These are phyloP conservation scores for Triops cancriformis DNA, from an alignment of 1,140 invertebrate genomes.

Conservation along the genomic window DNA sequence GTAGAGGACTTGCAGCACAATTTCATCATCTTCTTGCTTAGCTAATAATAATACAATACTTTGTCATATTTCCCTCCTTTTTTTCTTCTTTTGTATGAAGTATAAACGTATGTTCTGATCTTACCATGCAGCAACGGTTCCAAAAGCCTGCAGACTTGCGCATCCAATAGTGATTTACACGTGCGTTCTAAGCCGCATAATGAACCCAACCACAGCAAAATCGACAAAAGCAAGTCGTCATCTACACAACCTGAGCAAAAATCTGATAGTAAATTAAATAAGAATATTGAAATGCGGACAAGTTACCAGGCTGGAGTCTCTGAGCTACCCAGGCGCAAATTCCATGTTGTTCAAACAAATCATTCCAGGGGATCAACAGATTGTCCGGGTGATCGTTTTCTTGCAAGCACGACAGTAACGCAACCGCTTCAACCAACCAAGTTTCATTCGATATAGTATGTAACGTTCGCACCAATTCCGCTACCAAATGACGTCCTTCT, in stretches of 20 bases:
- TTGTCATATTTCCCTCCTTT: no score
- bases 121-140: background rate
- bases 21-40: slow-evolving; percentile 95
- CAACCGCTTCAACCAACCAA: background rate
- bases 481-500: background rate
- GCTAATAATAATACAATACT: no score
- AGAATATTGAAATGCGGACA: background rate
- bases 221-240: background rate
- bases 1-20: slow-evolving; percentile 63
- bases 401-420: background rate
- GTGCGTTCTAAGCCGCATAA: background rate
- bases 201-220: background rate
- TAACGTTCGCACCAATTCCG: background rate
- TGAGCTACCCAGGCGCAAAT: background rate
- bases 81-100: no score
- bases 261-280: background rate
- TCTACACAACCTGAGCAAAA: background rate
- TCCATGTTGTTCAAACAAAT: background rate
- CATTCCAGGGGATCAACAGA: background rate
- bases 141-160: background rate
- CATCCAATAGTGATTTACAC: background rate
- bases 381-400: background rate
- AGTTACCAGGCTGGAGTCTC: slow-evolving; percentile 3
- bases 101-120: background rate
- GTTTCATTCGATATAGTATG: background rate